Evolutionary conservation across 2,797 vertebrate genomes (phyloP), one percentile per base, ranked within the genome.

Genomic region (Amazona finschi): DNA sequence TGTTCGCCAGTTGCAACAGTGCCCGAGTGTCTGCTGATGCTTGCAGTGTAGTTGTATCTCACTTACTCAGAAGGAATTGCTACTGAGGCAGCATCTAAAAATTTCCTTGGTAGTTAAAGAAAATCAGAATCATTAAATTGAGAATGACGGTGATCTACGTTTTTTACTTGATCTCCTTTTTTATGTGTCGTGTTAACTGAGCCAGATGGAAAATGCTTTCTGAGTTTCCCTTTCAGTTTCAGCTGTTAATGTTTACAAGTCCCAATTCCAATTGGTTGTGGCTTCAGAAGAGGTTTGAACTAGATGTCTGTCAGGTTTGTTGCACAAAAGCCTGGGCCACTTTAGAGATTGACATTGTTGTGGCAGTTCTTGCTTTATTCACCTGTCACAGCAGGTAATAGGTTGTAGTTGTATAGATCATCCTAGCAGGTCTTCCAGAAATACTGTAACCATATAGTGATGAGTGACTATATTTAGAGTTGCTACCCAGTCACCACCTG

Each of bases 221-320:
- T 55, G 70, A 58, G 84, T 74, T 97, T 97, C 50, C 70, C 52
- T 95, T 96, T 92, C 27, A 43, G 8, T 83, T 73, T 94, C 82
- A 93, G 28, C 62, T 77, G 17, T 93, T 8, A 24, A 25, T 38
- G 44, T 87, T 94, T 73, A 31, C 69, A 80, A 50, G 66, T 78
- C 57, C 49, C 65, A 18, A 0, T 85, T 90, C 58, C 43, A 31
- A 83, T 52, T 24, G 46, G 44, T 79, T 95, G 62, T 90, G 74
- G 83, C 77, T 93, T 89, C 53, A 80, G 84, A 55, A 73, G 49
- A 30, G 15, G 1, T 33, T 79, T 74, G 15, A 46, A 66, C 46
- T n/a, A 25, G 1, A 2, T 58, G 49, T 25, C 31, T 76, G 11
- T 86, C 31, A 39, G 66, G 31, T 72, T 93, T 57, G 13, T 80